Evolutionary conservation across 92 coral and sea anemone species (phyloP), one percentile per base, ranked within the genome.

Genomic region (Bergia puertoricense): DNA sequence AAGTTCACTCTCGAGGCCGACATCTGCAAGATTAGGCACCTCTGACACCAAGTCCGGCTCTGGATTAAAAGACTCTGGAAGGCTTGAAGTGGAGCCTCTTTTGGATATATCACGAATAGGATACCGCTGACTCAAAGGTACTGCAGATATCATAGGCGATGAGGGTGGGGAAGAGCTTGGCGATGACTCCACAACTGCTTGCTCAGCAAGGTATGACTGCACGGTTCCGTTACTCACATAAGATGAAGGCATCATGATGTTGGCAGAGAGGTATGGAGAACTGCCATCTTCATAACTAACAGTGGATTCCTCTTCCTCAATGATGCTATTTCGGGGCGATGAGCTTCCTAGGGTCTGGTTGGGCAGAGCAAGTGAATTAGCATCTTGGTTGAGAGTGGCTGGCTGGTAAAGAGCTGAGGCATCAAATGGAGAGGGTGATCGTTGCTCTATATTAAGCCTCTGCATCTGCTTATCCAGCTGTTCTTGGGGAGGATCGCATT

Each of bases 391-490:
- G 45, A 84, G 87, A 37, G 79, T 15, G 10, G 87, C 50, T 16
- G 91, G 42, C 50, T 89, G 91, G 41, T 89, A 89, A 65, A 91
- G 89, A 18, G 91, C 78, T 13, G 88, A 74, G 37, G 90, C 65
- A 56, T 93, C 93, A 87, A 81, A 89, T 41, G 91, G 92, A 6
- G 92, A 81, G n/a, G 92, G 90, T 69, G 97, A 45, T 68, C 96
- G 90, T 82, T 95, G 94, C 85, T 97, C 99, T 38, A 97, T 93
- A 80, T 97, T 94, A 59, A 97, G 85, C 45, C 94, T 89, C 88
- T 97, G 98, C 98, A 97, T 95, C 85, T 97, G 92, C 80, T 92
- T 92, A 81, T 97, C 97, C 46, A 97, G 96, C 54, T 91, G 93
- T 72, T 96, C 98, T 23, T 95, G 98, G 43, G 93, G 96, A 15